Base-by-base conservation (phyloP, 92 coral and sea anemone genomes). In the Muricea muricata region DNA sequence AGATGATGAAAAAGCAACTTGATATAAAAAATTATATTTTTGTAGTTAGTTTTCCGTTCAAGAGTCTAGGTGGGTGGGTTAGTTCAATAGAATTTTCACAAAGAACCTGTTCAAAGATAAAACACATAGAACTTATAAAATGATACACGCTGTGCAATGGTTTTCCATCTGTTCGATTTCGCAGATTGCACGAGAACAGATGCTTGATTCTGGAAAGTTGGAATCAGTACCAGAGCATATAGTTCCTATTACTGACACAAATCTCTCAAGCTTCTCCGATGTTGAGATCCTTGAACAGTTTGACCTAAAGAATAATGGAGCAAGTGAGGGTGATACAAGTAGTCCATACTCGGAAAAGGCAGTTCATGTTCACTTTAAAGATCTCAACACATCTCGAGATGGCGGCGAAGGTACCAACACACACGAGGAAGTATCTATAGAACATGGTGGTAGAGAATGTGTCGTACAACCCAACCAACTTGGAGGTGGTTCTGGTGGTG, bases 311-410 rank as follows among this genome's bases (percentile, higher is more conserved):
- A 78, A 78, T 20, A 13, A 75, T 75, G 55, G 24, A 42, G 79
- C 29, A 3, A 73, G 34, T 24, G 18, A 18, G 26, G 65, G 42
- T 47, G 83, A 78, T n/a, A 35, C 98, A 6, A 97, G 99, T 37
- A 93, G 97, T 21, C 98, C 98, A 1, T 78, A 81, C 34, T 88
- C 75, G 70, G 75, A 70, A 10, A 90, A 88, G 87, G 91, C 81
- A 65, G 89, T 89, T 37, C 99, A 94, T 89, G 99, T 97, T 39
- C 94, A 97, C 60, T 97, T 97, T 89, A 93, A 93, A 18, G 75
- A 74, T 32, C 33, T 61, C 3, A 85, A 40, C 46, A 70, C 88
- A 30, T 63, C 77, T 13, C 31, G 26, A 12, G 41, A 37, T 15
- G 75, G 55, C 6, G 32, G 67, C 23, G 61, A 85, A 25, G 60